Evolutionary conservation across 2,797 vertebrate genomes (phyloP).

Genomic region (Danio tinwini): DNA sequence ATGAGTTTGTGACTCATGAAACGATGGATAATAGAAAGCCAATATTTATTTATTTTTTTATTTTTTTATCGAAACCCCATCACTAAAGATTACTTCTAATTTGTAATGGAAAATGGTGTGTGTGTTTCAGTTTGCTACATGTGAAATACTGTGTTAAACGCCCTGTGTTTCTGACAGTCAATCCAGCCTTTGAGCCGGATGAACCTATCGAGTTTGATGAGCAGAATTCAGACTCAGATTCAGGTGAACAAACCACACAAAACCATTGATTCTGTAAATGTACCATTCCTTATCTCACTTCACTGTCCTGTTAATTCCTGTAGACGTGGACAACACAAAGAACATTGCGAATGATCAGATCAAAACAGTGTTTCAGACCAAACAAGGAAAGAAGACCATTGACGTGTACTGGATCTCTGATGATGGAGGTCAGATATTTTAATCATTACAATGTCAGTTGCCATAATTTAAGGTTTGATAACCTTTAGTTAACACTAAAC

Average conservation of each 20-base stretch:
- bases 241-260: conserved; percentile 61
- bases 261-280: too few relatives aligned
- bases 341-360: conserved; percentile 60
- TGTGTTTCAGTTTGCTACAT: neutral
- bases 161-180: conserved; percentile 63
- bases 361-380: conserved; percentile 75
- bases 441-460: neutral
- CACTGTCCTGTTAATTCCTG: neutral
- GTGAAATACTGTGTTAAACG: neutral
- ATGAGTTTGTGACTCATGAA: too few relatives aligned
- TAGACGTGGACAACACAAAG: conserved; percentile 53
- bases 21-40: too few relatives aligned
- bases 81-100: too few relatives aligned
- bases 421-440: conserved; percentile 74
- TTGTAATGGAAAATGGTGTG: neutral
- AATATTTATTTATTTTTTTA: too few relatives aligned
- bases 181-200: conserved; percentile 71
- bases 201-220: conserved; percentile 58
- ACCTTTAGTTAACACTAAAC: neutral
- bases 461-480: neutral
- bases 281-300: neutral
- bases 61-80: too few relatives aligned
- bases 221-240: conserved; percentile 57
- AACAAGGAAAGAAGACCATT: conserved; percentile 77
- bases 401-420: conserved; percentile 83